A percentile compares a stretch with the other conserved stretches of the same genome.
Evolutionary conservation across 2,888 invertebrate species (phyloP).

Genomic region (Myopa testacea): DNA sequence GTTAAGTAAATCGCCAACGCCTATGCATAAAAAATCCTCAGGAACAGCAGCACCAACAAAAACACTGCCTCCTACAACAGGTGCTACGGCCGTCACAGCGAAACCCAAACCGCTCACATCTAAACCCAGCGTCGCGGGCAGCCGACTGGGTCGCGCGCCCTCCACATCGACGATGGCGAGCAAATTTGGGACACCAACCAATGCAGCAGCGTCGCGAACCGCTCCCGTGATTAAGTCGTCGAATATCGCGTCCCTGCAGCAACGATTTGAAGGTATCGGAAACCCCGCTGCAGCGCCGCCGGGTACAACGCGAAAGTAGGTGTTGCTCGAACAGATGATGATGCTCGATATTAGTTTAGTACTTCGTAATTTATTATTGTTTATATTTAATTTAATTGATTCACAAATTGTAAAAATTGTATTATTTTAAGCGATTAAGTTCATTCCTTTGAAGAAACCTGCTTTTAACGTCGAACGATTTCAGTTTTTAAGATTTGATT

Average conservation of each 20-base stretch:
- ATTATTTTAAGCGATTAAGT: slow-evolving; percentile 48
- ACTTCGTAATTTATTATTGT: slow-evolving; percentile 7
- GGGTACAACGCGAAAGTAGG: slow-evolving; percentile 47
- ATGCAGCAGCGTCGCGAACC: slow-evolving; percentile 41
- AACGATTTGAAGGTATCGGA: slow-evolving; percentile 55
- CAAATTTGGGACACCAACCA: slow-evolving; percentile 17
- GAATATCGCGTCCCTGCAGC: slow-evolving; percentile 60
- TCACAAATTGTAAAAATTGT: slow-evolving; percentile 20
- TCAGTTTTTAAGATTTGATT: slow-evolving; percentile 16
- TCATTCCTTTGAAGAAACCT: slow-evolving; percentile 50
- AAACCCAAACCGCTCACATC: slow-evolving; percentile 63
- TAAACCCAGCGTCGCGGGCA: slow-evolving; percentile 51
- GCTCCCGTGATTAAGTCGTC: slow-evolving; percentile 57
- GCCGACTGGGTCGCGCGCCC: slow-evolving; percentile 36
- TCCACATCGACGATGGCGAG: slow-evolving; percentile 45
- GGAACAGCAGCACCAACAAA: slow-evolving; percentile 51
- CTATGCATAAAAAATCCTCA: slow-evolving; percentile 52
- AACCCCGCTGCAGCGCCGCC: slow-evolving; percentile 30
- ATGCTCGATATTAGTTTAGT: slow-evolving; percentile 4
- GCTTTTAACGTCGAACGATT: slow-evolving; percentile 48
- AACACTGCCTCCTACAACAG: slow-evolving; percentile 53
- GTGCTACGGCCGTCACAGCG: slow-evolving; percentile 60
- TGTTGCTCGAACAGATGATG: slow-evolving; percentile 5
- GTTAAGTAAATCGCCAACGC: slow-evolving; percentile 50
- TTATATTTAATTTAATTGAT: slow-evolving; percentile 6